Conservation (phyloP, 2,888 invertebrate species). For the Eulithis testata region DNA sequence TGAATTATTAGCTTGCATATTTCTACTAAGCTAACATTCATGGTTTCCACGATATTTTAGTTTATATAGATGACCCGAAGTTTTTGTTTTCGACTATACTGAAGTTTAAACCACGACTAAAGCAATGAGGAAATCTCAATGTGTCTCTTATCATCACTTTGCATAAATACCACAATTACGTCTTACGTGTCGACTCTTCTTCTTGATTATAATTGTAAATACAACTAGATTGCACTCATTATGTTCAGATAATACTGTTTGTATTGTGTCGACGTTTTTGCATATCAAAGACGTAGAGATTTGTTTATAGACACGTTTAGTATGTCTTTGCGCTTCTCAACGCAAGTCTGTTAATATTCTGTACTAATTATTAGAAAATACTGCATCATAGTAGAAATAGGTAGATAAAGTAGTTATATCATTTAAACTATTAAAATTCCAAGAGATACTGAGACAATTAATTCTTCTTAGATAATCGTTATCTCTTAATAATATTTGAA, state of each 20-base stretch:
- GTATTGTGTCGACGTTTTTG: slow-evolving; percentile 14
- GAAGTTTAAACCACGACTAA: neutral
- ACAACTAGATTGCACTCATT: slow-evolving; percentile 25
- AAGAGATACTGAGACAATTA: no score
- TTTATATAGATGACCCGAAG: no score
- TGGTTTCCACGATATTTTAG: no score
- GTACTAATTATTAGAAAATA: neutral
- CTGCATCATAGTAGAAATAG: no score
- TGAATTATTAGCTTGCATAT: no score
- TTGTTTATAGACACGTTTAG: slow-evolving; percentile 7
- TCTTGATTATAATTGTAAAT: slow-evolving; percentile 32
- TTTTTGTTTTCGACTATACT: neutral
- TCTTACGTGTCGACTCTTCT: slow-evolving; percentile 28
- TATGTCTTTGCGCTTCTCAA: slow-evolving; percentile 9
- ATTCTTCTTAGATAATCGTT: neutral
- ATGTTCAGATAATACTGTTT: slow-evolving; percentile 17
- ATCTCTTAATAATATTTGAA: slow-evolving; percentile 9
- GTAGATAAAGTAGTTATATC: neutral
- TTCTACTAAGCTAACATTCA: no score
- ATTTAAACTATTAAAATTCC: no score
- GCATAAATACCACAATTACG: slow-evolving; percentile 32
- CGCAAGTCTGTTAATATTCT: neutral
- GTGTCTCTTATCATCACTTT: slow-evolving; percentile 29
- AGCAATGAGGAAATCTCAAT: slow-evolving; percentile 19
- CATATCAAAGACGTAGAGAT: slow-evolving; percentile 11